A percentile compares a stretch with the other conserved stretches of the same genome.
Conservation (phyloP, 2,113 vertebrate species). For the Elgaria multicarinata region DNA sequence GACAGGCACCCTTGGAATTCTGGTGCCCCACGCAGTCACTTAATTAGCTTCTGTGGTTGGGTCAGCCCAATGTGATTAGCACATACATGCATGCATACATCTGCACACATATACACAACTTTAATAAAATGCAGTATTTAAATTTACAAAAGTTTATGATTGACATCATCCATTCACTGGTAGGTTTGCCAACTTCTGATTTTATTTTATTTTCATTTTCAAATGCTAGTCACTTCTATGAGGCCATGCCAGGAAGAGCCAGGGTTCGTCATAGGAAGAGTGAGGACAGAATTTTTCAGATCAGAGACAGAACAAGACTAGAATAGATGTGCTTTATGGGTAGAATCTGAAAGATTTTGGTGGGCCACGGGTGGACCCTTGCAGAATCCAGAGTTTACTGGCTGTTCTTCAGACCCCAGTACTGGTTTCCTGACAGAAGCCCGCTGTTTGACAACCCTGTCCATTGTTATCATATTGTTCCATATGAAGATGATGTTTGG, state of each 20-base stretch:
- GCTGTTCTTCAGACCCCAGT: background rate
- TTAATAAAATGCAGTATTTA: too few relatives aligned
- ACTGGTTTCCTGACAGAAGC: background rate
- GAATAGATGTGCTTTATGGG: background rate
- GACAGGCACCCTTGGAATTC: background rate
- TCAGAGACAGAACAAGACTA: background rate
- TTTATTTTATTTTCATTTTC: too few relatives aligned
- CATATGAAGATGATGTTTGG: background rate
- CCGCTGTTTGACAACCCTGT: background rate
- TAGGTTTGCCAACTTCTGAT: background rate
- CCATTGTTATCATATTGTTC: background rate
- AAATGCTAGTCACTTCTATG: background rate
- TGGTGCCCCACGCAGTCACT: background rate
- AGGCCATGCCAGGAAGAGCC: background rate
- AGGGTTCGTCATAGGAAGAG: background rate
- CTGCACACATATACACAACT: too few relatives aligned
- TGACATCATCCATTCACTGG: background rate
- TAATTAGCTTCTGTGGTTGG: background rate
- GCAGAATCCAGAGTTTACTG: background rate
- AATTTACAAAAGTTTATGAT: too few relatives aligned
- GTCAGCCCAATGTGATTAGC: background rate
- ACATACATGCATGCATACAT: too few relatives aligned
- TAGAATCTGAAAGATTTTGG: too few relatives aligned
- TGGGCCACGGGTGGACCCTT: too few relatives aligned
- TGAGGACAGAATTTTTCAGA: too few relatives aligned